Percentiles rank a stretch among this genome's conserved stretches.
Evolutionary conservation across 2,113 vertebrate species (phyloP).

Genomic region (Tiliqua scincoides): DNA sequence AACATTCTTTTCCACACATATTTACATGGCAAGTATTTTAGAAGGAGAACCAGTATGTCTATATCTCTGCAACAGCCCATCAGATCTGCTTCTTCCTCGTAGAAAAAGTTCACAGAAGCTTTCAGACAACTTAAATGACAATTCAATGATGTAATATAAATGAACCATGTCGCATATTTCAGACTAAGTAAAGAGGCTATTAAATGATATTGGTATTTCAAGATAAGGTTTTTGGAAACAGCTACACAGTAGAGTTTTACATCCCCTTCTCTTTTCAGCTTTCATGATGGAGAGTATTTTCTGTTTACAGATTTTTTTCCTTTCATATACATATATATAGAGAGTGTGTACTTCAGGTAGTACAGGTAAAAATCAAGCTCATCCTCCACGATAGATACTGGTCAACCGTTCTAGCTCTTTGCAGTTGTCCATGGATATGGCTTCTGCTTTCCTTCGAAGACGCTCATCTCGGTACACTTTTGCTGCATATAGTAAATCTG

Average conservation of each 20-base stretch:
- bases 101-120: slow-evolving; percentile 74
- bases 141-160: slow-evolving; percentile 64
- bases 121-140: slow-evolving; percentile 71
- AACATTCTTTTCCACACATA: slow-evolving; percentile 74
- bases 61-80: slow-evolving; percentile 73
- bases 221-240: slow-evolving; percentile 76
- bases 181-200: slow-evolving; percentile 75
- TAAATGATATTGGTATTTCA: slow-evolving; percentile 71
- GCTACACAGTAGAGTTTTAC: slow-evolving; percentile 76
- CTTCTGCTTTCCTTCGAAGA: slow-evolving; percentile 92
- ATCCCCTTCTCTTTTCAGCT: slow-evolving; percentile 70
- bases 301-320: slow-evolving; percentile 57
- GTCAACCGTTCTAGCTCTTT: slow-evolving; percentile 94
- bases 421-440: slow-evolving; percentile 96
- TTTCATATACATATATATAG: slow-evolving; percentile 46
- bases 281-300: slow-evolving; percentile 74
- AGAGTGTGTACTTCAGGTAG: slow-evolving; percentile 38
- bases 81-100: slow-evolving; percentile 66
- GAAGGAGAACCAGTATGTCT: slow-evolving; percentile 73
- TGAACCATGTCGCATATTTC: slow-evolving; percentile 68
- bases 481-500: slow-evolving; percentile 93
- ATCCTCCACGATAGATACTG: slow-evolving; percentile 91
- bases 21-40: slow-evolving; percentile 78
- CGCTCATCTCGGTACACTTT: slow-evolving; percentile 95
- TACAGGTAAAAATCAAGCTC: slow-evolving; percentile 50